Evolutionary conservation across 2,888 invertebrate species (phyloP).

Genomic region (Caenorhabditis sp.): DNA sequence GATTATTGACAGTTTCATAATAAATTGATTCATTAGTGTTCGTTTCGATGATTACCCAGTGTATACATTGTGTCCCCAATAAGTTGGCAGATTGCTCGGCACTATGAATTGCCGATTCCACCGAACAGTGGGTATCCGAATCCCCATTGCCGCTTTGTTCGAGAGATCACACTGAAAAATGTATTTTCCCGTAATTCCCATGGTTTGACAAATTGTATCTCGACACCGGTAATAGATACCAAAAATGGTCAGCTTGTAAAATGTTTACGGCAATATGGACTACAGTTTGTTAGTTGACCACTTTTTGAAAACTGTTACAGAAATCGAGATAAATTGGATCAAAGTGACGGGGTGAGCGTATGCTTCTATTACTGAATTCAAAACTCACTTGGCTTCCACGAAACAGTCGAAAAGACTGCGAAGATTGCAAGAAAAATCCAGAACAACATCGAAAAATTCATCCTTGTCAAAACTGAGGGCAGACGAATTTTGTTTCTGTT

Average conservation of each 20-base stretch:
- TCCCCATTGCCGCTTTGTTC: conserved; percentile 64
- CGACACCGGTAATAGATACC: no score
- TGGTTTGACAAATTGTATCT: no score
- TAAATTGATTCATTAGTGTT: not conserved
- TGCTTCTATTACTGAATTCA: not conserved
- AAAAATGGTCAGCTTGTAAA: no score
- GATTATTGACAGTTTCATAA: no score
- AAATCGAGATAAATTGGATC: no score
- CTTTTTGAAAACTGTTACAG: no score
- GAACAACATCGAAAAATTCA: conserved; percentile 14
- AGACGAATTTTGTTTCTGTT: not conserved
- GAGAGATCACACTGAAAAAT: conserved; percentile 31
- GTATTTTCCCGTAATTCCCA: no score
- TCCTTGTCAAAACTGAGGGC: conserved; percentile 1
- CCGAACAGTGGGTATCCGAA: conserved; percentile 65
- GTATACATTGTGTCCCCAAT: conserved; percentile 48
- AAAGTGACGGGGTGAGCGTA: no score
- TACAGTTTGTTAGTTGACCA: no score
- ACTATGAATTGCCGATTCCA: conserved; percentile 55
- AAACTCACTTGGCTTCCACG: conserved; percentile 24
- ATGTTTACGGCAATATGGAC: no score
- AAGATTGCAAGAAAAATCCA: conserved; percentile 18
- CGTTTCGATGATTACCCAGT: conserved; percentile 29
- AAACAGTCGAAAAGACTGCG: not conserved
- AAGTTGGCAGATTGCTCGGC: conserved; percentile 40